A percentile compares a stretch with the other conserved stretches of the same genome.
phyloP scores from a whole-genome alignment of 2,797 vertebrate genomes.

The Sebastes melanostomus region DNA sequence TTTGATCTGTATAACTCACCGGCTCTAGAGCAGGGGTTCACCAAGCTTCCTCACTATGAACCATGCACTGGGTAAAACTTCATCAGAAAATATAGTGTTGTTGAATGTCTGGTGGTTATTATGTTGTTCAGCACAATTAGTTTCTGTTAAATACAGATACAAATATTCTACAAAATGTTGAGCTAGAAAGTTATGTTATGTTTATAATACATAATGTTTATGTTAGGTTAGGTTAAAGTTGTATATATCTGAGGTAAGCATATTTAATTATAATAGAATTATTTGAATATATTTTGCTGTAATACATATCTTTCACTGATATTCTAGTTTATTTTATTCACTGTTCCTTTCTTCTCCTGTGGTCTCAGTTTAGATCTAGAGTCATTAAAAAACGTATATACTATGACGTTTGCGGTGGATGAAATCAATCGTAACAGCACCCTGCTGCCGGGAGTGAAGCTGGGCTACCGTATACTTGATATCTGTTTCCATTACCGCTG shows the following conservation, averaged over 20 bases:
- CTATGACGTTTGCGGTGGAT: slow-evolving; percentile 75
- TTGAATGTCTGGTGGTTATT: background rate
- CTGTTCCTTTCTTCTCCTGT: background rate
- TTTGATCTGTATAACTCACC: slow-evolving; percentile 67
- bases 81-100: background rate
- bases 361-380: slow-evolving; percentile 72
- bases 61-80: slow-evolving; percentile 71
- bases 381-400: slow-evolving; percentile 65
- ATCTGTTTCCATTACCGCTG: slow-evolving; percentile 55
- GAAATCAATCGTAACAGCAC: slow-evolving; percentile 66
- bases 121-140: too few species aligned
- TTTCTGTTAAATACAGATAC: background rate
- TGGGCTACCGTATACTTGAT: slow-evolving; percentile 64
- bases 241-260: background rate
- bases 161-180: background rate
- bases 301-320: background rate
- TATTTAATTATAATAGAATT: too few species aligned
- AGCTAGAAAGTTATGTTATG: background rate
- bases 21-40: slow-evolving; percentile 56
- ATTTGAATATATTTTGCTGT: background rate
- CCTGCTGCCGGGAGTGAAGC: slow-evolving; percentile 62
- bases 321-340: background rate
- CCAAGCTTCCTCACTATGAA: slow-evolving; percentile 34
- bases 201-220: background rate
- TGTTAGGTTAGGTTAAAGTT: too few species aligned